Evolutionary conservation across 2,113 vertebrate species (phyloP).

Genomic region (Pimephales promelas): DNA sequence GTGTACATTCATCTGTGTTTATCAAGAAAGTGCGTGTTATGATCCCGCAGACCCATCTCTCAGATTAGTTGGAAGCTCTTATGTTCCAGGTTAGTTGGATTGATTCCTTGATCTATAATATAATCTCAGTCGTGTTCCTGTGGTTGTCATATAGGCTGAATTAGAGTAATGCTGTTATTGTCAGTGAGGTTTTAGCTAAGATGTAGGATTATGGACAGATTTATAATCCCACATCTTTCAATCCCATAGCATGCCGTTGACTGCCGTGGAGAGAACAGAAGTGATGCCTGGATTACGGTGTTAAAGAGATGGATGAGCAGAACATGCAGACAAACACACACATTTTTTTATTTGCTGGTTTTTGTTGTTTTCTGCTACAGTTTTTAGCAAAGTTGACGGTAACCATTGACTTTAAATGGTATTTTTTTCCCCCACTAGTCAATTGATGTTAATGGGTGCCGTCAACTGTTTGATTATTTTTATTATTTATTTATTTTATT

Average conservation of each 20-base stretch:
- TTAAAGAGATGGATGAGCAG: background rate
- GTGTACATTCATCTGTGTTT: background rate
- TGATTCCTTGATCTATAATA: slow-evolving; percentile 5
- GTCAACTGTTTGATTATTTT: too few relatives aligned
- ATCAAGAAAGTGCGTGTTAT: background rate
- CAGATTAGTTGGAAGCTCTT: background rate
- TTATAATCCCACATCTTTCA: slow-evolving; percentile 42
- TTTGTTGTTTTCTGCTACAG: background rate
- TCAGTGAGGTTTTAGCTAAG: background rate
- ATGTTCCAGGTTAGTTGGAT: background rate
- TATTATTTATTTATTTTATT: too few relatives aligned
- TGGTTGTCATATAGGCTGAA: slow-evolving; percentile 18
- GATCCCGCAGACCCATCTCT: background rate
- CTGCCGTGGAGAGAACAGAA: slow-evolving; percentile 17
- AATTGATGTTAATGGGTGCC: too few relatives aligned
- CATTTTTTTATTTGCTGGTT: background rate
- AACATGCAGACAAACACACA: background rate
- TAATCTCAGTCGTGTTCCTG: background rate
- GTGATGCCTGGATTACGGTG: slow-evolving; percentile 20
- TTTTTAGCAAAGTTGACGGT: background rate
- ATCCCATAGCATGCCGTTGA: slow-evolving; percentile 6
- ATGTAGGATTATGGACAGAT: slow-evolving; percentile 34
- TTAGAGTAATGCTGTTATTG: slow-evolving; percentile 45
- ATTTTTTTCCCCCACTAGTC: too few relatives aligned
- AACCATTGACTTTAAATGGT: too few relatives aligned